phyloP scores from a whole-genome alignment of 2,797 vertebrate genomes.

The Pseudomugil gertrudae region DNA sequence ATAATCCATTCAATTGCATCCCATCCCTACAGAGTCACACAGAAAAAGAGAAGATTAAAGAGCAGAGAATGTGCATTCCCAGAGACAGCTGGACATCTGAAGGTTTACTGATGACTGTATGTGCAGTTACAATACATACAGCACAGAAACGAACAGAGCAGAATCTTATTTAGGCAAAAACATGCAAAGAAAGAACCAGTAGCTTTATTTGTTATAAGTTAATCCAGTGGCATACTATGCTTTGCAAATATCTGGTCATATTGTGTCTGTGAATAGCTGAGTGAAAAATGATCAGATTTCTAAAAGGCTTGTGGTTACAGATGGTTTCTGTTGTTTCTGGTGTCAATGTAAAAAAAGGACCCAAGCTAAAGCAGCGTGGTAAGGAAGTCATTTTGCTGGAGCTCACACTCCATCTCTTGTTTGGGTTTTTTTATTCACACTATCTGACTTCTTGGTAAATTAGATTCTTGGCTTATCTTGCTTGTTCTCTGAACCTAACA shows the following conservation, averaged over 20 bases:
- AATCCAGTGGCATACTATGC: background rate
- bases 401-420: background rate
- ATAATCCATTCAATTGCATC: conserved; percentile 99
- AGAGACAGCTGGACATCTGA: background rate
- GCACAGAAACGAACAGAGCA: conserved; percentile 5
- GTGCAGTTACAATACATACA: background rate
- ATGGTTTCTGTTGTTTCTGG: background rate
- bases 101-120: background rate
- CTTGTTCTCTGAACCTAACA: background rate
- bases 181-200: conserved; percentile 26
- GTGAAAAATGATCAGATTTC: background rate
- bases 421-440: background rate
- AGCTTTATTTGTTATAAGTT: background rate
- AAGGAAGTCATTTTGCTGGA: background rate
- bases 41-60: conserved; percentile 56
- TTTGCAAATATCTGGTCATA: background rate
- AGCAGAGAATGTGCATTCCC: background rate
- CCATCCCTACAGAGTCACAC: conserved; percentile 92
- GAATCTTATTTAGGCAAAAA: background rate
- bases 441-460: background rate
- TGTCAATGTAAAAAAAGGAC: background rate
- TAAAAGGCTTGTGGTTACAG: background rate
- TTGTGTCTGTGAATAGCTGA: background rate
- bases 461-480: background rate
- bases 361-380: background rate